A percentile compares a stretch with the other conserved stretches of the same genome.
Evolutionary conservation across 2,797 vertebrate genomes (phyloP).

Genomic region (Chromobotia macracanthus): DNA sequence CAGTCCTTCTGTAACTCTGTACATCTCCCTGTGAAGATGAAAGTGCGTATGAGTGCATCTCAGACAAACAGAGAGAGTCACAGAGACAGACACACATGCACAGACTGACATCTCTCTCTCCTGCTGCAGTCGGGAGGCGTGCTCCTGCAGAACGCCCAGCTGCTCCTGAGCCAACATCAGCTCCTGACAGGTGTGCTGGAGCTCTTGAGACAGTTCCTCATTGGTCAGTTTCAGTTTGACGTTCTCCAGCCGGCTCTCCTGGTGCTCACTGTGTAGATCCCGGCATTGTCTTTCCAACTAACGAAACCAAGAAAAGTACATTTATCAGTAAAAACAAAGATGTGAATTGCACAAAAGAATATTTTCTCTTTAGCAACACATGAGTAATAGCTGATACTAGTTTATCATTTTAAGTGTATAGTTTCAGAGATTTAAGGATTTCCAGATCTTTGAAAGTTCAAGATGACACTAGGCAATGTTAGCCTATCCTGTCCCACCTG

Average conservation of each 20-base stretch:
- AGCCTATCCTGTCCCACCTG: neutral
- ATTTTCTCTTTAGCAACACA: too few relatives aligned
- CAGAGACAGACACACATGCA: neutral
- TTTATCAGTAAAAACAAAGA: neutral
- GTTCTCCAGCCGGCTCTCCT: conserved; percentile 88
- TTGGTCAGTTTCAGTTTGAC: conserved; percentile 87
- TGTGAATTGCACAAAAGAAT: neutral
- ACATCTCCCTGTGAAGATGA: conserved; percentile 83
- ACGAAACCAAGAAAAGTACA: neutral
- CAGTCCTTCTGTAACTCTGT: conserved; percentile 85
- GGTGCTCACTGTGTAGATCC: conserved; percentile 84
- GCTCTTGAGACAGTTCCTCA: conserved; percentile 82
- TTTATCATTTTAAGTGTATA: too few relatives aligned
- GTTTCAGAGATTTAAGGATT: too few relatives aligned
- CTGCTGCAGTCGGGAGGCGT: conserved; percentile 80
- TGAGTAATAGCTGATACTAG: neutral
- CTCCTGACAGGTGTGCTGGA: conserved; percentile 82
- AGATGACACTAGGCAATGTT: too few relatives aligned
- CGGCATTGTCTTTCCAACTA: conserved; percentile 86
- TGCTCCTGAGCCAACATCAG: conserved; percentile 85
- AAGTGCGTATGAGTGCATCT: neutral
- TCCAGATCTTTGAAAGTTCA: too few relatives aligned
- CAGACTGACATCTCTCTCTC: conserved; percentile 88
- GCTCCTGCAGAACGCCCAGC: conserved; percentile 83
- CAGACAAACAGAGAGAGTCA: neutral